Evolutionary conservation across 2,113 vertebrate genomes (phyloP), one percentile per base, ranked within the genome.

Genomic region (Nothoprocta perdicaria): DNA sequence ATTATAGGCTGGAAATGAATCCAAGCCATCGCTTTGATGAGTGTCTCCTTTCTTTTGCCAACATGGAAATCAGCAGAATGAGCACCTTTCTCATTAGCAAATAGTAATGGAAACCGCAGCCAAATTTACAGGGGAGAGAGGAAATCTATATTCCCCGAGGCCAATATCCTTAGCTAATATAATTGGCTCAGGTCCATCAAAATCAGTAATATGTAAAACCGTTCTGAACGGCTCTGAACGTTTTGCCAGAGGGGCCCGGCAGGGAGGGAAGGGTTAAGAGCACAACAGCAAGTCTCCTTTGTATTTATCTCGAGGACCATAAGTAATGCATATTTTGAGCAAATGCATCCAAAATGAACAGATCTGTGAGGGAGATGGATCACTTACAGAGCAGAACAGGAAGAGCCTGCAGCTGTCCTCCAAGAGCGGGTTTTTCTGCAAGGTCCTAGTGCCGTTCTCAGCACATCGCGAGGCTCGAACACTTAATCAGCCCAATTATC

Each of bases 361-460:
- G 81, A 92, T 89, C 87, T 91, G 78, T 80, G 92, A 89, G 84
- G 67, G 79, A 95, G 84, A 94, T 68, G 86, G 92, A 93, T 96
- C 93, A 61, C 84, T 96, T 88, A 67, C 78, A 80, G 35, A 83
- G 90, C 90, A 95, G 95, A 93, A 93, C 92, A 95, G 93, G 94
- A 96, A 95, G 89, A 90, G 92, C 84, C 72, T 78, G 91, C 92
- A 95, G 94, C 95, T 95, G 93, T 71, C 86, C 95, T 96, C 95
- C 84, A 96, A 93, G 92, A 85, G 68, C 83, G 69, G 73, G 23
- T 84, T 91, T 66, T 95, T 94, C 95, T 61, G 35, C 76, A 62
- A 82, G 94, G 95, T 94, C 94, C 94, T 96, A 92, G 92, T 22
- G 90, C 86, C 61, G 5, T 93, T 90, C 92, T 68, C 80, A 88